Evolutionary conservation across 2,888 invertebrate genomes (phyloP), one percentile per base, ranked within the genome.

Genomic region (Seira musarum): DNA sequence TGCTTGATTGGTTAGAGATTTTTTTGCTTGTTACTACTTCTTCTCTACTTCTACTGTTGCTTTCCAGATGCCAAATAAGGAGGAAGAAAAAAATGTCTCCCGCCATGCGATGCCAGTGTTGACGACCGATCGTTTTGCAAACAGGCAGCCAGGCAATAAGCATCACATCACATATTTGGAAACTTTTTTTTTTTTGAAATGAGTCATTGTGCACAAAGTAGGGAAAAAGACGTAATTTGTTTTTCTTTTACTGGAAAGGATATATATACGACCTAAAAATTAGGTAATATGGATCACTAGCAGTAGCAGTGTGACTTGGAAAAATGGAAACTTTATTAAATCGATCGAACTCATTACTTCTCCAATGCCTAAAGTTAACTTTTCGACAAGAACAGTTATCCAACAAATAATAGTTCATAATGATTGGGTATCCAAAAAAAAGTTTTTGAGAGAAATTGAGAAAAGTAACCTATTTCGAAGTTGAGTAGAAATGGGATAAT

Each of bases 361-460:
- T 22, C 13, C 61, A 21, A 19, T 53, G 53, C 61, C 61, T 21
- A 1, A 64, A 24, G 64, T 64, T 25, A 19, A 35, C 25, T 30
- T 30, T 30, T 10, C 30, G 35, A 65, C 17, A 64, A 21, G 66
- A 66, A 40, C 66, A 66, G 35, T 66, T 66, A 25, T 25, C 64
- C 15, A 1, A 64, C 64, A 64, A 64, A 64, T 5, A n/a, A 64
- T 64, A 25, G 15, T 64, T 25, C 13, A 64, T 64, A 64, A 64
- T 30, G 30, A 30, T 30, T 30, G 30, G 30, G 30, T 30, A 8
- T 30, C 30, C 30, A 30, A 30, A 30, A 30, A 30, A 30, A 30
- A 30, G 8, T 2, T 30, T 30, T 2, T 8, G 30, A 30, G 30
- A n/a, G n/a, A n/a, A n/a, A n/a, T n/a, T n/a, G n/a, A n/a, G n/a